Conservation (phyloP, 2,113 vertebrate species). For the Colossoma macropomum region DNA sequence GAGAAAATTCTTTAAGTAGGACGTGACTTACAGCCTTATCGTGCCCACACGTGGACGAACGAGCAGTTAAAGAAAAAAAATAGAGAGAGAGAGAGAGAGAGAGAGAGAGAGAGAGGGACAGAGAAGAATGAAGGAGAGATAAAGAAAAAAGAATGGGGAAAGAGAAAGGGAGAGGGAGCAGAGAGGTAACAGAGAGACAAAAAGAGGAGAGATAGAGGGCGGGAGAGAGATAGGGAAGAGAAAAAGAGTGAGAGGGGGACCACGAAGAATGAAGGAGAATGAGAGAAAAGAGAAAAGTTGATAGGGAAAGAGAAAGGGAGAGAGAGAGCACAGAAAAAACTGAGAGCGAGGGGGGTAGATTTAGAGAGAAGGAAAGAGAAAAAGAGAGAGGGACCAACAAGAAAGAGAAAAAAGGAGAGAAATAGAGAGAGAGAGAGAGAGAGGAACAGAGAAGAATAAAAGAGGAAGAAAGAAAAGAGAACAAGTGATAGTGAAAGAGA, state of each 20-base stretch:
- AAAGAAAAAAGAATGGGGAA: too few relatives aligned
- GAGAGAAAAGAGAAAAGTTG: neutral
- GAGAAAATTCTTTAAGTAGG: neutral
- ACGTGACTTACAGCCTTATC: slow-evolving; percentile 5
- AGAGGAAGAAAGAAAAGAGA: too few relatives aligned
- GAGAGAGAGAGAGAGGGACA: neutral
- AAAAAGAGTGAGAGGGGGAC: too few relatives aligned
- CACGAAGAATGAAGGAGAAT: neutral
- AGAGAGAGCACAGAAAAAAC: too few relatives aligned
- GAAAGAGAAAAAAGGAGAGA: too few relatives aligned
- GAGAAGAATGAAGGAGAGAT: neutral
- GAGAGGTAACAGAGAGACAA: neutral
- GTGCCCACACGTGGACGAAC: neutral
- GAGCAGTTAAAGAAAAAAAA: neutral
- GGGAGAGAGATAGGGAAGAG: neutral
- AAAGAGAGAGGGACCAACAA: too few relatives aligned
- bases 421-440: too few relatives aligned
- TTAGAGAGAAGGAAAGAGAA: too few relatives aligned
- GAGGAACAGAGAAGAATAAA: too few relatives aligned
- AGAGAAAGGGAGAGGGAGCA: neutral
- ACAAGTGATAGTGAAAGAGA: too few relatives aligned
- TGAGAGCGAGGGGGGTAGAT: too few relatives aligned
- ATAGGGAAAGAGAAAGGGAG: neutral
- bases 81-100: neutral
- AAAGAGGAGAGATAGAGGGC: neutral